A percentile compares a stretch with the other conserved stretches of the same genome.
These are phyloP conservation scores for Telmatochromis sp. DNA, from an alignment of 2,113 vertebrate species.

Conservation along the genomic window DNA sequence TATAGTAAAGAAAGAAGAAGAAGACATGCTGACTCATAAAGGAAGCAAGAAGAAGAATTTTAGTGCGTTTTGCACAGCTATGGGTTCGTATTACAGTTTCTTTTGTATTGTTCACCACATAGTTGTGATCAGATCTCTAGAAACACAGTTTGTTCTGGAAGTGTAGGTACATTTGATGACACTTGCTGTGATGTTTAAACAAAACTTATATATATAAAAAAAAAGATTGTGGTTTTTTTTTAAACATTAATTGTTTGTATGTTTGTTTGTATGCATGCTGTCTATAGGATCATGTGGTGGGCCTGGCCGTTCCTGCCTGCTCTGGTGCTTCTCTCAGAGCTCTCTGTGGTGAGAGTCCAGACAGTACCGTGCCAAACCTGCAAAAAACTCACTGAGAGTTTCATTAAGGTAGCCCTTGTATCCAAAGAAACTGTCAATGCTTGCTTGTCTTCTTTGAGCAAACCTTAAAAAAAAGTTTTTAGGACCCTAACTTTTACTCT, in stretches of 20 bases:
- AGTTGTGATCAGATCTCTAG: neutral
- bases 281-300: conserved; percentile 60
- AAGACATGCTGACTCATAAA: neutral
- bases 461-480: neutral
- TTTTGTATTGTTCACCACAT: neutral
- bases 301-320: conserved; percentile 55
- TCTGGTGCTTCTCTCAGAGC: conserved; percentile 62
- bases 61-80: neutral
- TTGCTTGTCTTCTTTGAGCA: neutral
- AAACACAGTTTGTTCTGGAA: neutral
- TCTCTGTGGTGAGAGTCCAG: conserved; percentile 65
- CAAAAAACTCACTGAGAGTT: conserved; percentile 78
- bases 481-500: neutral
- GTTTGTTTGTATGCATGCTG: neutral
- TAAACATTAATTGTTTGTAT: neutral
- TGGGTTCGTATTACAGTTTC: neutral
- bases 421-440: neutral
- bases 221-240: neutral
- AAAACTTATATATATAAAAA: neutral
- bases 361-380: conserved; percentile 84
- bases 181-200: neutral
- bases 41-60: neutral
- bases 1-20: neutral
- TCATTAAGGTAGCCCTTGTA: conserved; percentile 74
- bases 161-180: neutral